Evolutionary conservation across 1,140 invertebrate genomes (phyloP).

Genomic region (Maconellicoccus hirsutus): DNA sequence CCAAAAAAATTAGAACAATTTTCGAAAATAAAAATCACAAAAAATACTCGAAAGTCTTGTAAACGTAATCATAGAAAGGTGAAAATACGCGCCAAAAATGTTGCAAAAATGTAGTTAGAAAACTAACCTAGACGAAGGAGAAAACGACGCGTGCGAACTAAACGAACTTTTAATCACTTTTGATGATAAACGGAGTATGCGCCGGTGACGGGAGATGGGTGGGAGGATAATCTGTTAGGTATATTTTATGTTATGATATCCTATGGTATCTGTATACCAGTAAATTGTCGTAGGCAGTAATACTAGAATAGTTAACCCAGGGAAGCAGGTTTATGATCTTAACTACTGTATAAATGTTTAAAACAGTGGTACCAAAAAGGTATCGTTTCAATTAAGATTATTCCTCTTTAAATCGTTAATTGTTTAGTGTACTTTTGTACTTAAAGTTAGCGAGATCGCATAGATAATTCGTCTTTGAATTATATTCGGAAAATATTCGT

Average conservation of each 20-base stretch:
- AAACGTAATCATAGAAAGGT: not conserved
- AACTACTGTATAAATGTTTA: not conserved
- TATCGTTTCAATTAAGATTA: no score
- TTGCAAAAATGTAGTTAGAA: not conserved
- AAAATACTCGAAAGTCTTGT: no score
- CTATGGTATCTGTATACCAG: not conserved
- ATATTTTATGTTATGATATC: not conserved
- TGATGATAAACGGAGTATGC: constrained; percentile 7
- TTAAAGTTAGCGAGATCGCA: no score
- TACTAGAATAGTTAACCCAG: not conserved
- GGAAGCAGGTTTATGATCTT: constrained; percentile 7
- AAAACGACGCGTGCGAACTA: constrained; percentile 7
- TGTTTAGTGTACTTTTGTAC: no score
- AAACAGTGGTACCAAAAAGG: not conserved
- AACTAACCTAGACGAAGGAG: constrained; percentile 7
- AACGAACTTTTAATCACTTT: constrained; percentile 9
- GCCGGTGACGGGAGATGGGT: not conserved
- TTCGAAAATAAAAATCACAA: no score
- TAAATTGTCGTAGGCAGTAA: constrained; percentile 8
- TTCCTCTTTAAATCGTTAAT: no score
- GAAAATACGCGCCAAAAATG: constrained; percentile 3
- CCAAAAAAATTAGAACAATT: no score
- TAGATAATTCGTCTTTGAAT: no score
- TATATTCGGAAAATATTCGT: no score
- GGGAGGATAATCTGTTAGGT: constrained; percentile 3